Percentiles rank a stretch among this genome's conserved stretches.
Evolutionary conservation across 2,888 invertebrate genomes (phyloP).

Genomic region (Orthonychiurus folsomi): DNA sequence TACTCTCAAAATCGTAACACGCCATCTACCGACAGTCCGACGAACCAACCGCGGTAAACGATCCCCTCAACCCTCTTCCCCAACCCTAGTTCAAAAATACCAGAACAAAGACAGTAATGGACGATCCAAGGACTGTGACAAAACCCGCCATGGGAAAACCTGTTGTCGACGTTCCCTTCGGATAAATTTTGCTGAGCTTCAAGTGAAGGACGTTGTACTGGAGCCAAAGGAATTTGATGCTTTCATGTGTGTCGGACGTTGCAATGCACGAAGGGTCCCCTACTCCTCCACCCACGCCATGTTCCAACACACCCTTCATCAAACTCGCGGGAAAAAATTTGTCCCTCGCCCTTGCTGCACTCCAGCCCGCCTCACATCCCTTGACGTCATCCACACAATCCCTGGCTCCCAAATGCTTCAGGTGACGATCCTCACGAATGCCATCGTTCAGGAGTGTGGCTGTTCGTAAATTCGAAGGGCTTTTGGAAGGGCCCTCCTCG

Average conservation of each 20-base stretch:
- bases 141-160: constrained; percentile 35
- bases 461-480: constrained; percentile 31
- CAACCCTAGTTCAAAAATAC: neutral
- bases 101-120: constrained; percentile 22
- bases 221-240: constrained; percentile 39
- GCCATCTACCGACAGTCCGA: neutral
- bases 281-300: constrained; percentile 39
- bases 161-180: constrained; percentile 38
- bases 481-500: neutral
- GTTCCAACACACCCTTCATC: constrained; percentile 38
- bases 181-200: constrained; percentile 38
- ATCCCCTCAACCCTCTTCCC: constrained; percentile 13
- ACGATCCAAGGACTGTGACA: constrained; percentile 34
- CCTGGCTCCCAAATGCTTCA: constrained; percentile 29
- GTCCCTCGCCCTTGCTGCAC: constrained; percentile 38
- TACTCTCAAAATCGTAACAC: neutral
- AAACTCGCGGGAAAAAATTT: constrained; percentile 24
- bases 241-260: constrained; percentile 38
- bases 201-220: constrained; percentile 36
- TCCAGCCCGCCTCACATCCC: constrained; percentile 36
- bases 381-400: constrained; percentile 38
- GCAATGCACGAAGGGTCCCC: constrained; percentile 35
- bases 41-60: neutral
- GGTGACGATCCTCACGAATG: constrained; percentile 38
- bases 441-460: constrained; percentile 39